Evolutionary conservation across 2,113 vertebrate genomes (phyloP).

Genomic region (Eolophus roseicapilla): DNA sequence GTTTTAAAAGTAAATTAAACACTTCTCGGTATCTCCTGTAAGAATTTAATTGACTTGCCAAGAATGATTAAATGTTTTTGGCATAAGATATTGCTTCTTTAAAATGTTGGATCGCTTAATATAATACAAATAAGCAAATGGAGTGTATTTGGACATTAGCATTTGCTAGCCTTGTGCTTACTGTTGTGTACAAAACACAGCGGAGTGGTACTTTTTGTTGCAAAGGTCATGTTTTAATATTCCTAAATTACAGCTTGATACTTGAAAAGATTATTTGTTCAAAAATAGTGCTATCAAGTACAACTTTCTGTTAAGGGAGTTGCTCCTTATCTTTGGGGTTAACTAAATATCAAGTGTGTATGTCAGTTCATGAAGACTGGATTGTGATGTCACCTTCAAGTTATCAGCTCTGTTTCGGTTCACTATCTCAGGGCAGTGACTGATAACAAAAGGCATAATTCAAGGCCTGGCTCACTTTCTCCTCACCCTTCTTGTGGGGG

Average conservation of each 20-base stretch:
- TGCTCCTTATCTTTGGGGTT: slow-evolving; percentile 69
- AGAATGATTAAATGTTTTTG: not conserved
- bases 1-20: not conserved
- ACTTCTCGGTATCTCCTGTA: not conserved
- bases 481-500: not conserved
- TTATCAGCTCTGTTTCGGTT: slow-evolving; percentile 69
- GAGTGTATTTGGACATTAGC: not conserved
- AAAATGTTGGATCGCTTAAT: not conserved
- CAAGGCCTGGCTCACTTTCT: slow-evolving; percentile 65
- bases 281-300: slow-evolving; percentile 37
- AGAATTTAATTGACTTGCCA: not conserved
- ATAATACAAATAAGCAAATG: not conserved
- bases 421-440: slow-evolving; percentile 50
- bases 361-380: slow-evolving; percentile 72
- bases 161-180: not conserved
- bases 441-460: slow-evolving; percentile 71
- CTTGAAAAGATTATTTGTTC: not conserved
- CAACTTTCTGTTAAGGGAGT: slow-evolving; percentile 64
- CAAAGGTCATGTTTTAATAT: not conserved
- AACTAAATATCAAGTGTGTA: slow-evolving; percentile 77
- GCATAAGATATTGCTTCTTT: not conserved
- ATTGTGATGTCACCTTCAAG: slow-evolving; percentile 76
- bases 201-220: not conserved
- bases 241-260: not conserved
- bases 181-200: not conserved